Percentiles rank a stretch among this genome's conserved stretches.
Conservation (phyloP, 2,888 invertebrate genomes). For the Galerucella nymphaeae region DNA sequence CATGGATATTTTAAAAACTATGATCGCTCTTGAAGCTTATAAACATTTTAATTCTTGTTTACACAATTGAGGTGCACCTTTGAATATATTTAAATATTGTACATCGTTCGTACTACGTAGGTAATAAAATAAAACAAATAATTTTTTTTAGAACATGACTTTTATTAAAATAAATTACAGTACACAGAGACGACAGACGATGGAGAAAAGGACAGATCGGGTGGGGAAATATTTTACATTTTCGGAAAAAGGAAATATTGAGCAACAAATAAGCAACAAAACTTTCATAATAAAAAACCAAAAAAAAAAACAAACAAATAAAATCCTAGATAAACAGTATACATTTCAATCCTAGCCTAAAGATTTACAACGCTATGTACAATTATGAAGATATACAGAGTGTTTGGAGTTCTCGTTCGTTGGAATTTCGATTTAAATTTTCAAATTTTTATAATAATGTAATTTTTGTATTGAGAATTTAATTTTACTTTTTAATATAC, state of each 20-base stretch:
- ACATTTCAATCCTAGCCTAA: constrained; percentile 65
- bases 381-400: constrained; percentile 30
- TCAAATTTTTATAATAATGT: constrained; percentile 1
- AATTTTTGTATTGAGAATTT: background rate
- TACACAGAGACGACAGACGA: constrained; percentile 65
- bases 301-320: constrained; percentile 59
- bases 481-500: no score
- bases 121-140: constrained; percentile 1
- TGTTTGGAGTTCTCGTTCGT: constrained; percentile 14
- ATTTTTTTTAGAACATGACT: constrained; percentile 61
- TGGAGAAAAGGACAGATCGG: constrained; percentile 33
- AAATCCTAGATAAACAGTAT: constrained; percentile 64
- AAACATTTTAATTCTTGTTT: no score
- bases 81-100: no score
- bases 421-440: background rate
- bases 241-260: constrained; percentile 62
- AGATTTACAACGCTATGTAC: constrained; percentile 60
- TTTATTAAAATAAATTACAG: constrained; percentile 68
- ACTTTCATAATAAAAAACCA: constrained; percentile 60
- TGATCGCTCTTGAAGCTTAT: no score
- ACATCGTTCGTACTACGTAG: no score
- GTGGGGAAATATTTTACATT: constrained; percentile 60
- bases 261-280: constrained; percentile 67
- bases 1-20: no score
- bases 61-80: no score